Percentiles rank a stretch among this genome's conserved stretches.
These are phyloP conservation scores for Allygus modestus DNA, from an alignment of 2,888 invertebrate species.

Conservation along the genomic window DNA sequence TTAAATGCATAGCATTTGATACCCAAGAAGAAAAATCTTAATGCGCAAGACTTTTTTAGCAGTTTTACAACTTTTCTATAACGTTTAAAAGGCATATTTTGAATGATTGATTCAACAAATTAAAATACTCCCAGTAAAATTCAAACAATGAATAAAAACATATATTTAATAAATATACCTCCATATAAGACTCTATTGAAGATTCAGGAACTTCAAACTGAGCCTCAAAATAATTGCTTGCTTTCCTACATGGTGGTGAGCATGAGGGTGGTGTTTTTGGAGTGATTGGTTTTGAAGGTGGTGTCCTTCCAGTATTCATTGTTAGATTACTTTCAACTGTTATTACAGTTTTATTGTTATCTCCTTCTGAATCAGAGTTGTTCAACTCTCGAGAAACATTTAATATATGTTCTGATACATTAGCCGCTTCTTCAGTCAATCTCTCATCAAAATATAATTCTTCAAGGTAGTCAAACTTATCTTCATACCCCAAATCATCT, in stretches of 20 bases:
- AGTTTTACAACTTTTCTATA: too few species aligned
- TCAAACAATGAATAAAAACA: too few species aligned
- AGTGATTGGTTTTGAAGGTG: neutral
- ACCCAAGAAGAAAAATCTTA: too few species aligned
- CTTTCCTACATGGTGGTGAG: neutral
- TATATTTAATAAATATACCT: slow-evolving; percentile 8
- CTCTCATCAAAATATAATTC: slow-evolving; percentile 41
- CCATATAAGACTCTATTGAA: neutral
- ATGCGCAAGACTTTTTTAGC: too few species aligned
- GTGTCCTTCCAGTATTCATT: neutral
- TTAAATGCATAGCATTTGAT: too few species aligned
- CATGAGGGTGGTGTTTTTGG: neutral
- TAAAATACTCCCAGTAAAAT: too few species aligned
- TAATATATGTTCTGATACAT: slow-evolving; percentile 50
- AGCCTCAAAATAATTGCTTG: neutral
- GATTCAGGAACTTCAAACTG: neutral
- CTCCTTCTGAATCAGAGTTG: slow-evolving; percentile 44
- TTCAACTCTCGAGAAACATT: slow-evolving; percentile 43
- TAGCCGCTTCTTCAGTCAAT: slow-evolving; percentile 41
- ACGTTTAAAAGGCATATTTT: too few species aligned
- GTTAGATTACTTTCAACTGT: neutral
- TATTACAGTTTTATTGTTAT: slow-evolving; percentile 48
- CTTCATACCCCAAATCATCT: neutral
- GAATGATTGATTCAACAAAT: too few species aligned
- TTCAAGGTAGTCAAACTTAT: neutral